Base-by-base conservation (phyloP, 1,140 invertebrate genomes). In the Daktulosphaira vitifoliae region DNA sequence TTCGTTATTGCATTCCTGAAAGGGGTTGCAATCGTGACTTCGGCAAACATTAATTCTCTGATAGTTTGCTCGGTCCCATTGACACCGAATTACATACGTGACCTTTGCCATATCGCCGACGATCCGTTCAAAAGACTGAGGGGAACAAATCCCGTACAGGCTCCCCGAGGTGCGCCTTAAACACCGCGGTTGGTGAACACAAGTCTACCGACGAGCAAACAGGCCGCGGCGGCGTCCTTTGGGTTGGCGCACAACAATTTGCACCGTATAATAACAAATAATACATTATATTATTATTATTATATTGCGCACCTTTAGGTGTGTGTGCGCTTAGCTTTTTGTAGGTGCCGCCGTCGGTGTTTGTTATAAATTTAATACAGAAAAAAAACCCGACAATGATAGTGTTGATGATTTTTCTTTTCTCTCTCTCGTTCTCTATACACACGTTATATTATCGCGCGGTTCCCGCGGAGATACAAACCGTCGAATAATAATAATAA, bases 211-310 rank as follows among this genome's bases (percentile, higher is more conserved):
- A 16, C 20, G 38, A 26, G 29, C 29, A 33, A 5, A 33, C 29
- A 33, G 11, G 29, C 18, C 44, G 44, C 4, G 13, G 56, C 56
- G 56, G 56, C 56, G 18, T 62, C 56, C 56, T 62, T 62, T 62
- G 56, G 38, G 53, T 59, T 44, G 25, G 23, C 37, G 15, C 54
- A 26, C 37, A 33, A 59, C 39, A 18, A 59, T 59, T 59, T 44
- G 54, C 54, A 59, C 54, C 54, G 54, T 59, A 59, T 59, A 59
- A 59, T 59, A 59, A 59, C 54, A 59, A 59, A 59, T 59, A 59
- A 59, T 62, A 48, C 56, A 62, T 33, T 29, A 48, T 54, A 54
- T 54, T 59, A 59, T 59, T 59, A 46, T 59, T 46, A 56, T 37
- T 38, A 22, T 44, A 38, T 38, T 33, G 50, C 18, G 3, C 37